These are phyloP conservation scores for Scotopteryx bipunctaria DNA, from an alignment of 2,888 invertebrate species.

Conservation along the genomic window DNA sequence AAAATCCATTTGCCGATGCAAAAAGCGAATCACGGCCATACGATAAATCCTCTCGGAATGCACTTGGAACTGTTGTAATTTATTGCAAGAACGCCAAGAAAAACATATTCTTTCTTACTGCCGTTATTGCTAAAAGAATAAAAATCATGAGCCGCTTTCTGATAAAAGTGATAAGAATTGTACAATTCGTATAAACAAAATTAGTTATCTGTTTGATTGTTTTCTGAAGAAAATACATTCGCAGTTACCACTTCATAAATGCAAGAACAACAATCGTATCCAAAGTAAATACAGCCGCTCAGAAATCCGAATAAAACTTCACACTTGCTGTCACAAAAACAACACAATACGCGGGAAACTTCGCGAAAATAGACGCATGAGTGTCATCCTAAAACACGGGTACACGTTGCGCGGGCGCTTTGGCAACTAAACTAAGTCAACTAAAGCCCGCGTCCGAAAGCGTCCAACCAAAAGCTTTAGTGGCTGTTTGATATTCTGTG, in stretches of 20 bases:
- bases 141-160: too few relatives aligned
- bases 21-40: slow-evolving; percentile 56
- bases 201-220: too few relatives aligned
- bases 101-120: slow-evolving; percentile 16
- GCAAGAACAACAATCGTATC: neutral
- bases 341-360: slow-evolving; percentile 24
- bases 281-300: slow-evolving; percentile 23
- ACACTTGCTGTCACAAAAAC: slow-evolving; percentile 22
- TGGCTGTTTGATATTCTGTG: slow-evolving; percentile 18
- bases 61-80: slow-evolving; percentile 52
- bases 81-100: slow-evolving; percentile 42
- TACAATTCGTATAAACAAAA: too few relatives aligned
- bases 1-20: slow-evolving; percentile 59
- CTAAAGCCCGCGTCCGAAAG: slow-evolving; percentile 57
- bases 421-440: slow-evolving; percentile 62
- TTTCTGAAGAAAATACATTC: neutral
- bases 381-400: slow-evolving; percentile 51
- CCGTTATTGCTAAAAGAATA: neutral
- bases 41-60: slow-evolving; percentile 70
- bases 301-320: slow-evolving; percentile 39
- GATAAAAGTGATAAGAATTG: too few relatives aligned
- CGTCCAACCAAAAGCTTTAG: slow-evolving; percentile 64
- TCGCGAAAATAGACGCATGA: slow-evolving; percentile 36
- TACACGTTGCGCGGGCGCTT: slow-evolving; percentile 72
- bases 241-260: neutral